These are phyloP conservation scores for Scaptomyza graminum DNA, from an alignment of 1,140 invertebrate genomes.

Conservation along the genomic window DNA sequence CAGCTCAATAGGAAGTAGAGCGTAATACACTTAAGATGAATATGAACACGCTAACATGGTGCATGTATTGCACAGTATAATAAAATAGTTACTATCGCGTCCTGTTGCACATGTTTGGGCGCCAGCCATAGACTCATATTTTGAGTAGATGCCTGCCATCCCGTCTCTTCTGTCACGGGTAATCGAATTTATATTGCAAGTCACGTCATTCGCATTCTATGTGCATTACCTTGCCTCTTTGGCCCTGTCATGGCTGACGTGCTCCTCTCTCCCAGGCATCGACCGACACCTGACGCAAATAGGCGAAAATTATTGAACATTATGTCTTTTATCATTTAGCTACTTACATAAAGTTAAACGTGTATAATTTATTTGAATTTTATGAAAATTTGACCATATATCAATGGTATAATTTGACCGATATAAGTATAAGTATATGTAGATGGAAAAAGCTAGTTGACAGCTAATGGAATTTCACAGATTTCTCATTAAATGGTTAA, in stretches of 20 bases:
- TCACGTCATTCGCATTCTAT: constrained; percentile 33
- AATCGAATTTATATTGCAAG: constrained; percentile 36
- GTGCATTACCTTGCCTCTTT: constrained; percentile 7
- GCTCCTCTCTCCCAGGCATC: neutral
- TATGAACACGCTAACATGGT: constrained; percentile 2
- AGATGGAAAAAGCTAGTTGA: no score
- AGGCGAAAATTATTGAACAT: neutral
- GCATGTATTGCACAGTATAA: neutral
- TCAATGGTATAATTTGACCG: no score
- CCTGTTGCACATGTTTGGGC: constrained; percentile 7
- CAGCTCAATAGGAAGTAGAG: neutral
- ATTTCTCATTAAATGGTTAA: no score
- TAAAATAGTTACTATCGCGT: constrained; percentile 27
- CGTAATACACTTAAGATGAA: constrained; percentile 7
- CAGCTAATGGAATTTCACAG: no score
- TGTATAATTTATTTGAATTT: neutral
- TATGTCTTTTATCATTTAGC: neutral
- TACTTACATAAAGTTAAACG: neutral
- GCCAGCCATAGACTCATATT: constrained; percentile 8
- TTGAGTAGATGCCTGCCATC: neutral
- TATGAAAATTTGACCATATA: neutral
- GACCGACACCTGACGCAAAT: neutral
- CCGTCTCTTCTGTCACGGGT: constrained; percentile 7
- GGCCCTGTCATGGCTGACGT: no score
- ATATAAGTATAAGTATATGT: no score